These are phyloP conservation scores for Nudaria mundana DNA, from an alignment of 2,888 invertebrate species.

Conservation along the genomic window DNA sequence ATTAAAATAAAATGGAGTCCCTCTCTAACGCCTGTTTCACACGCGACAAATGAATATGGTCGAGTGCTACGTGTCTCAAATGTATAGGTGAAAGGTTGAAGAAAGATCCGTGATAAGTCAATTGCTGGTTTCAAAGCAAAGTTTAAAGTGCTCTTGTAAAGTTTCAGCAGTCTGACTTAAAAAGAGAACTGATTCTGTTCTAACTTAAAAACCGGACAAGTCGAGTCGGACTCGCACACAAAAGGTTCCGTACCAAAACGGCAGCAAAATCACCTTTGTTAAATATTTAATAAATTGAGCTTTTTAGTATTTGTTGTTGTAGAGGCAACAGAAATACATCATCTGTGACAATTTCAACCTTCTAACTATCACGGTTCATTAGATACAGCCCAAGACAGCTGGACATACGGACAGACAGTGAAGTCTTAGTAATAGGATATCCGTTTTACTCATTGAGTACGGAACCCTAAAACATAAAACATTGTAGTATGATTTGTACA, in stretches of 20 bases:
- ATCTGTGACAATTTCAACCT: too few relatives aligned
- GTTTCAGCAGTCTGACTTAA: not conserved
- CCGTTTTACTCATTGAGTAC: too few relatives aligned
- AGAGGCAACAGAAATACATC: too few relatives aligned
- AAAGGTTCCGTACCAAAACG: too few relatives aligned
- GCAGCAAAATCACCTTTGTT: not conserved
- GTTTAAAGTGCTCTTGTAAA: not conserved
- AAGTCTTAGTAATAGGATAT: too few relatives aligned
- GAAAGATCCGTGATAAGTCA: conserved; percentile 17
- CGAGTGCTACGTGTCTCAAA: conserved; percentile 15
- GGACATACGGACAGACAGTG: too few relatives aligned
- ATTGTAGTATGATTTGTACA: not conserved
- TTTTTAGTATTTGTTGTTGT: too few relatives aligned
- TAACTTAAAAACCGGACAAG: too few relatives aligned
- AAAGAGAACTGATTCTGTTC: not conserved
- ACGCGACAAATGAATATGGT: conserved; percentile 30
- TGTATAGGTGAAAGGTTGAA: conserved; percentile 12
- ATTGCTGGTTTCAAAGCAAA: conserved; percentile 4
- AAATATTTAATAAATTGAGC: not conserved
- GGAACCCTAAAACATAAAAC: too few relatives aligned
- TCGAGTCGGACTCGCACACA: too few relatives aligned
- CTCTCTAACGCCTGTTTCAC: conserved; percentile 31
- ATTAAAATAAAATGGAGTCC: conserved; percentile 54
- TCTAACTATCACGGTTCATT: too few relatives aligned
- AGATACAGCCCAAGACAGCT: too few relatives aligned